Conservation (phyloP, 2,797 vertebrate species). For the Phrynocephalus guinanensis region DNA sequence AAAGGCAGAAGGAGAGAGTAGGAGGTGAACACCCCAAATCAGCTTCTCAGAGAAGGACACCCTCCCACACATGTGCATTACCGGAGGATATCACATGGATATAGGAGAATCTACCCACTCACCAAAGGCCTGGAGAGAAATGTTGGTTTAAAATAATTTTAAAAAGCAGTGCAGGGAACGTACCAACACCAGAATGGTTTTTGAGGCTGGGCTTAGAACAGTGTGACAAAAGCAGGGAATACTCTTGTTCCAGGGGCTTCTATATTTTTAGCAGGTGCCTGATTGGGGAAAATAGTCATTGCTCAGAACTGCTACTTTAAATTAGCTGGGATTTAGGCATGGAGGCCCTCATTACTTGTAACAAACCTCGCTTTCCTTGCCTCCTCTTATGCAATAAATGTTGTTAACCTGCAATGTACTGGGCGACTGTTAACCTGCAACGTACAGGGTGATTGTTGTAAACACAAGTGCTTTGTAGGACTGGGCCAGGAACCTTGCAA, state of each 20-base stretch:
- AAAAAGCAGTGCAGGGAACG: background rate
- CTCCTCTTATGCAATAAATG: too few species aligned
- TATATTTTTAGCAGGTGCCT: background rate
- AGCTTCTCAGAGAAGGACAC: background rate
- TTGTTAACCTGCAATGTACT: background rate
- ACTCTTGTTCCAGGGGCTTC: rapidly evolving
- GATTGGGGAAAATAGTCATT: background rate
- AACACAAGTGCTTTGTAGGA: background rate
- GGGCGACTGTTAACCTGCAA: background rate
- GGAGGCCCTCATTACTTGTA: background rate
- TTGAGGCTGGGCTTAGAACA: conserved; percentile 8
- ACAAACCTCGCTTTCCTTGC: background rate
- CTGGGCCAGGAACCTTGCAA: background rate
- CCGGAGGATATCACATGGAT: background rate
- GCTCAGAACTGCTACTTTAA: background rate
- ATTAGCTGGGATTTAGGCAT: too few species aligned
- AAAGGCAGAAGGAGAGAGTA: conserved; percentile 28
- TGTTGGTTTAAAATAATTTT: background rate
- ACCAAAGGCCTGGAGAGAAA: background rate
- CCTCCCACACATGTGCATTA: background rate
- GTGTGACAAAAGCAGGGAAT: conserved; percentile 17
- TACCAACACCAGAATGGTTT: background rate
- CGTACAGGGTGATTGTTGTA: background rate
- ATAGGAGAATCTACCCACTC: background rate
- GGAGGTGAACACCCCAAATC: conserved; percentile 16